A percentile compares a stretch with the other conserved stretches of the same genome.
Evolutionary conservation across 1,140 invertebrate genomes (phyloP).

Genomic region (Eufriesea mexicana): DNA sequence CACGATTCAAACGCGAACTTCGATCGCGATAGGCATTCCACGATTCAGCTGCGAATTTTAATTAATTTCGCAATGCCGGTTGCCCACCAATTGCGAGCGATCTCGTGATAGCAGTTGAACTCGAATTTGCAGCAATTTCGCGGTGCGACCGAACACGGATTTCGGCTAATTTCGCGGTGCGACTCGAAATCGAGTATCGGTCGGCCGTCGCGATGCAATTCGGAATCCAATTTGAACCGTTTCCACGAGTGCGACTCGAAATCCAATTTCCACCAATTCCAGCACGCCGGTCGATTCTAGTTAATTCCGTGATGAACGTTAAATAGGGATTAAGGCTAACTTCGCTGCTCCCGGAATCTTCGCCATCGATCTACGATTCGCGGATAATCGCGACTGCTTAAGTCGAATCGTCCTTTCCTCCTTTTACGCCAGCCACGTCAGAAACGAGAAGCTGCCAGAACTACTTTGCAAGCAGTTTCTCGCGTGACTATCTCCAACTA

Average conservation of each 20-base stretch:
- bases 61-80: not conserved
- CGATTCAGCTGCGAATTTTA: not conserved
- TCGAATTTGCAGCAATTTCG: not conserved
- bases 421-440: not conserved
- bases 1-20: no score
- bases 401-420: not conserved
- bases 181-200: constrained; percentile 4
- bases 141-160: not conserved
- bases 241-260: constrained; percentile 3
- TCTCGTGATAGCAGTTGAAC: not conserved
- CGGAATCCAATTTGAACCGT: constrained; percentile 6
- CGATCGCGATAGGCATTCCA: no score
- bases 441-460: constrained; percentile 1
- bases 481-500: constrained; percentile 7
- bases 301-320: not conserved
- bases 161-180: not conserved
- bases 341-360: not conserved
- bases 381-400: no score
- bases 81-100: not conserved
- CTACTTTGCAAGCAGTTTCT: constrained; percentile 36
- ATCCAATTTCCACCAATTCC: not conserved
- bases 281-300: no score
- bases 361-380: not conserved
- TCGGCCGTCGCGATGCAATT: not conserved
- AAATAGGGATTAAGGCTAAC: not conserved